Evolutionary conservation across 2,888 invertebrate species (phyloP).

Genomic region (Sacculina carcini): DNA sequence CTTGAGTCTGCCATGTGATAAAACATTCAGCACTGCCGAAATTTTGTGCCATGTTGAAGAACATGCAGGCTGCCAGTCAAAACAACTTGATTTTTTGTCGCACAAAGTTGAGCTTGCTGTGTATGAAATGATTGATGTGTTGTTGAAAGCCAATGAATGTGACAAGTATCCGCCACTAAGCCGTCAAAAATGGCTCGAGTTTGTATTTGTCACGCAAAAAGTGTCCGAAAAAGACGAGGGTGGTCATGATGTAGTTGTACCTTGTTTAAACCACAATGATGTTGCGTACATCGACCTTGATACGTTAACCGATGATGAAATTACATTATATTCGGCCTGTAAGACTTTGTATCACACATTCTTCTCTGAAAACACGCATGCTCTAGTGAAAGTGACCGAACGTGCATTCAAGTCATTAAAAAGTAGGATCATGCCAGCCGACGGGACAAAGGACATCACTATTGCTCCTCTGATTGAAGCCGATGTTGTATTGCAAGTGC

Average conservation of each 20-base stretch:
- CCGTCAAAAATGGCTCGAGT: background rate
- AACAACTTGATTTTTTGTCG: conserved; percentile 30
- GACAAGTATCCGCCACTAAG: conserved; percentile 21
- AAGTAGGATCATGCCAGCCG: no score
- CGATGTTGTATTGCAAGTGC: no score
- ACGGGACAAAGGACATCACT: no score
- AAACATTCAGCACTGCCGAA: conserved; percentile 31
- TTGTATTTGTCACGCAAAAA: background rate
- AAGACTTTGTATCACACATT: no score
- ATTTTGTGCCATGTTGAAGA: conserved; percentile 36
- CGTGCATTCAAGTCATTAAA: no score
- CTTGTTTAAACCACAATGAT: no score
- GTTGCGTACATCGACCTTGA: no score
- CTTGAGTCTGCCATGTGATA: conserved; percentile 30
- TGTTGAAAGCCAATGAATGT: conserved; percentile 34
- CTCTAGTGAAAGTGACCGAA: no score
- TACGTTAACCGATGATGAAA: no score
- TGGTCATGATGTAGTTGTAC: background rate
- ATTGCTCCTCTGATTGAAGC: no score
- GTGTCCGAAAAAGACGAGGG: background rate
- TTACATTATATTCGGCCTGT: no score
- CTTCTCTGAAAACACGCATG: no score
- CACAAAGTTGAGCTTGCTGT: conserved; percentile 45
- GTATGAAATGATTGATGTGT: conserved; percentile 46
- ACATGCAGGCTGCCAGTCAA: conserved; percentile 25